A percentile compares a stretch with the other conserved stretches of the same genome.
Evolutionary conservation across 2,797 vertebrate genomes (phyloP).

Genomic region (Salarias fasciatus): DNA sequence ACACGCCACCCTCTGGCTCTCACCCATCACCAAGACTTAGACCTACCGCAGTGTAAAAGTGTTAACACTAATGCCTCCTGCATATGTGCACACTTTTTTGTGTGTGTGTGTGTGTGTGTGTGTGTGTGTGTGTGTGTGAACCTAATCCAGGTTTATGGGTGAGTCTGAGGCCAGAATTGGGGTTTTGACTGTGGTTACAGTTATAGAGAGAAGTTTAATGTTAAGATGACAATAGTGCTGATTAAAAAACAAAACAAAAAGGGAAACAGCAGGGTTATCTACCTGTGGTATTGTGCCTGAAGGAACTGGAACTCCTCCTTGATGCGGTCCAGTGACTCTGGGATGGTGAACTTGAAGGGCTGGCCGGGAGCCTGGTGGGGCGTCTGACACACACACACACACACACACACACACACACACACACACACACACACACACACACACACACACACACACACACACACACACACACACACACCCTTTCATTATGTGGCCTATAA

Average conservation of each 20-base stretch:
- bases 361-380: slow-evolving; percentile 95
- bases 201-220: slow-evolving; percentile 58
- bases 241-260: slow-evolving; percentile 1
- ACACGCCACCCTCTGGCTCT: slow-evolving; percentile 87
- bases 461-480: slow-evolving; percentile 34
- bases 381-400: slow-evolving; percentile 73
- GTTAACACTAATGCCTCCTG: slow-evolving; percentile 53
- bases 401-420: slow-evolving; percentile 38
- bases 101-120: no score
- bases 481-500: slow-evolving; percentile 39
- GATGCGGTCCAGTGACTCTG: slow-evolving; percentile 94
- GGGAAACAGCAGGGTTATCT: slow-evolving; percentile 43
- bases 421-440: neutral
- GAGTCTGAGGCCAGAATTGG: slow-evolving; percentile 59
- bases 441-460: neutral
- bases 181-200: slow-evolving; percentile 74
- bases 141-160: slow-evolving; percentile 73
- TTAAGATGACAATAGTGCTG: slow-evolving; percentile 54
- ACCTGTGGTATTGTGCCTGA: slow-evolving; percentile 96
- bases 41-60: slow-evolving; percentile 70
- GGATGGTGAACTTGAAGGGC: slow-evolving; percentile 97
- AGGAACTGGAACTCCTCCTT: slow-evolving; percentile 97
- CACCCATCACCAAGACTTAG: slow-evolving; percentile 73
- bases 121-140: slow-evolving; percentile 48
- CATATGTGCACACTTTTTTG: slow-evolving; percentile 42